Percentiles rank a stretch among this genome's conserved stretches.
phyloP scores from a whole-genome alignment of 2,888 invertebrate genomes.

The Scaptomyza cyrtandrae region DNA sequence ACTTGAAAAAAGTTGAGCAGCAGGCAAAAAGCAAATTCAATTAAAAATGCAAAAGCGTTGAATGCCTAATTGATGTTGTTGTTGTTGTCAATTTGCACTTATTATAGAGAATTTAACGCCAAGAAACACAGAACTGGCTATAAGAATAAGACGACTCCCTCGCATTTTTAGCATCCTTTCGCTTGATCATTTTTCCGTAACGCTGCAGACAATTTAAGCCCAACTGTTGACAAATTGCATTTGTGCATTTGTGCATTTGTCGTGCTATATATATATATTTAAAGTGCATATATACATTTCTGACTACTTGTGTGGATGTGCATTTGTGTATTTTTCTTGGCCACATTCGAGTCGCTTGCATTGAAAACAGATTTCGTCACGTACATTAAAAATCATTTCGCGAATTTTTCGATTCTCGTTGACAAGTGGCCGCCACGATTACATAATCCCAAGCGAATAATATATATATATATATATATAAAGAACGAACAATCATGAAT shows the following conservation, averaged over 20 bases:
- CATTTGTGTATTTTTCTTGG: slow-evolving; percentile 36
- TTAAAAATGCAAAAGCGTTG: slow-evolving; percentile 70
- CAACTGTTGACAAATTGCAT: slow-evolving; percentile 79
- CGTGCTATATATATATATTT: slow-evolving; percentile 26
- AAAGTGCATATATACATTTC: neutral
- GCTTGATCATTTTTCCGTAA: slow-evolving; percentile 61
- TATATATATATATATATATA: neutral
- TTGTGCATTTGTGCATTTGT: slow-evolving; percentile 69
- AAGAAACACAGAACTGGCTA: slow-evolving; percentile 7
- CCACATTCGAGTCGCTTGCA: slow-evolving; percentile 48
- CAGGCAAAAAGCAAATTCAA: slow-evolving; percentile 50
- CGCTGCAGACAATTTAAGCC: slow-evolving; percentile 75
- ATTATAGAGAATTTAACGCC: slow-evolving; percentile 57
- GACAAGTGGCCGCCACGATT: slow-evolving; percentile 62
- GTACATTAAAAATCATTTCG: slow-evolving; percentile 75
- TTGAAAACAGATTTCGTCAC: slow-evolving; percentile 78
- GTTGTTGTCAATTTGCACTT: slow-evolving; percentile 64
- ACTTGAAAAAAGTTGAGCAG: slow-evolving; percentile 19
- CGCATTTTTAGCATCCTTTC: slow-evolving; percentile 43
- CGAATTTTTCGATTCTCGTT: slow-evolving; percentile 42
- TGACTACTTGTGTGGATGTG: neutral
- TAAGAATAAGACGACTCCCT: slow-evolving; percentile 15
- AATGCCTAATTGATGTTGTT: no score
- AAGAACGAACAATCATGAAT: slow-evolving; percentile 7
- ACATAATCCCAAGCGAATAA: slow-evolving; percentile 41